phyloP scores from a whole-genome alignment of 2,888 invertebrate species.

The Lasioglossum vierecki region DNA sequence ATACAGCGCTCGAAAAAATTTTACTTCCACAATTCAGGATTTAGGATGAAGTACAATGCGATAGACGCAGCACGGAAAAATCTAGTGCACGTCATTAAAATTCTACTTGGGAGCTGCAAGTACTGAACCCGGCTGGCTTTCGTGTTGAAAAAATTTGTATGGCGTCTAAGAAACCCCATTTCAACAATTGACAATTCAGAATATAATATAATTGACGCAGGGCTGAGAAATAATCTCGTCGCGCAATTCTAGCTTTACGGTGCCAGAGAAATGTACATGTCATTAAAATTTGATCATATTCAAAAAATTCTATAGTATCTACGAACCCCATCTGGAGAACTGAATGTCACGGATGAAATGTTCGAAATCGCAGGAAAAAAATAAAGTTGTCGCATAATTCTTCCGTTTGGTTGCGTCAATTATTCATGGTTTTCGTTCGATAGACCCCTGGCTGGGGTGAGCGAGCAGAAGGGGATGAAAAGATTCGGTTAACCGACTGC shows the following conservation, averaged over 20 bases:
- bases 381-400: neutral
- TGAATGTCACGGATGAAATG: neutral
- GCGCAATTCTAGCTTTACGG: too few relatives aligned
- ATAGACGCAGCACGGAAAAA: neutral
- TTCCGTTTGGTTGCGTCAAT: neutral
- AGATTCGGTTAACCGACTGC: conserved; percentile 24
- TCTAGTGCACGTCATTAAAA: too few relatives aligned
- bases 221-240: too few relatives aligned
- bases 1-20: neutral
- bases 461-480: neutral
- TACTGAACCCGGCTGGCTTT: too few relatives aligned
- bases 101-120: too few relatives aligned
- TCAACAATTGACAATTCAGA: too few relatives aligned
- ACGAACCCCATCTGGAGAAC: neutral
- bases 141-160: too few relatives aligned
- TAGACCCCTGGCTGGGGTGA: neutral
- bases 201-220: too few relatives aligned
- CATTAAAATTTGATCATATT: neutral
- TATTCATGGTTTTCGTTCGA: neutral
- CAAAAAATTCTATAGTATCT: neutral
- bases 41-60: neutral
- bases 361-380: neutral
- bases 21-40: neutral
- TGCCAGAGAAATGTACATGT: neutral
- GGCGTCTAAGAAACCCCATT: too few relatives aligned